Conservation (phyloP, 2,797 vertebrate species). For the Distichodus sexfasciatus region DNA sequence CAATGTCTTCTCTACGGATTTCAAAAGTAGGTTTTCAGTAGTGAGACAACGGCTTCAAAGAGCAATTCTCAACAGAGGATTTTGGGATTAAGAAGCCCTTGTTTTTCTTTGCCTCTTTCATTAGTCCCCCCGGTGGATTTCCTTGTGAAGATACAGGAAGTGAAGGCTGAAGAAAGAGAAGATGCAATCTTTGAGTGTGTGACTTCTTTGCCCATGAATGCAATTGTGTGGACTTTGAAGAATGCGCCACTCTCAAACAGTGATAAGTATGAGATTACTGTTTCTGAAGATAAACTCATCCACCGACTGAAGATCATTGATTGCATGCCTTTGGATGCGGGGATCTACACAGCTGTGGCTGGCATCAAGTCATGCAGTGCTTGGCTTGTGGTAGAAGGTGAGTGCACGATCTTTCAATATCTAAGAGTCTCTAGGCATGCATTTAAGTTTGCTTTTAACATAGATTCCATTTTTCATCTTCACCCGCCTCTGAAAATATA, state of each 20-base stretch:
- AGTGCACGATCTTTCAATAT: too few species aligned
- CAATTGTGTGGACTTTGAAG: conserved; percentile 79
- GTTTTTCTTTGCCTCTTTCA: conserved; percentile 9
- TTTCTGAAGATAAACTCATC: conserved; percentile 82
- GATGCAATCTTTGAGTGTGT: conserved; percentile 80
- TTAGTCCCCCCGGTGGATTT: conserved; percentile 74
- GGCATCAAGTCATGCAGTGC: conserved; percentile 82
- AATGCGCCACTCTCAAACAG: conserved; percentile 57
- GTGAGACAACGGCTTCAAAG: not conserved
- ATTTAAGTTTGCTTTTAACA: not conserved
- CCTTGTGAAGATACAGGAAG: conserved; percentile 73
- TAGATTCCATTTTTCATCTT: not conserved
- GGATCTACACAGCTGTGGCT: conserved; percentile 80
- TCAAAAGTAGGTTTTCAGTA: conserved; percentile 71
- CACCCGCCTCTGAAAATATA: not conserved
- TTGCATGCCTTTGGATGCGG: conserved; percentile 72
- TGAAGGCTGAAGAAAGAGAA: conserved; percentile 72
- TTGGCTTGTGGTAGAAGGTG: conserved; percentile 88
- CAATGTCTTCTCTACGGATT: conserved; percentile 84
- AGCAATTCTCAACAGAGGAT: not conserved
- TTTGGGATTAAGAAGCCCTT: not conserved
- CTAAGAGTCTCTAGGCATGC: not conserved
- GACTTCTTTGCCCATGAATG: conserved; percentile 70
- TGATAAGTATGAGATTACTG: conserved; percentile 74
- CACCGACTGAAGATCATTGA: conserved; percentile 80